Evolutionary conservation across 2,888 invertebrate species (phyloP), one percentile per base, ranked within the genome.

Genomic region (Volucella inanis): DNA sequence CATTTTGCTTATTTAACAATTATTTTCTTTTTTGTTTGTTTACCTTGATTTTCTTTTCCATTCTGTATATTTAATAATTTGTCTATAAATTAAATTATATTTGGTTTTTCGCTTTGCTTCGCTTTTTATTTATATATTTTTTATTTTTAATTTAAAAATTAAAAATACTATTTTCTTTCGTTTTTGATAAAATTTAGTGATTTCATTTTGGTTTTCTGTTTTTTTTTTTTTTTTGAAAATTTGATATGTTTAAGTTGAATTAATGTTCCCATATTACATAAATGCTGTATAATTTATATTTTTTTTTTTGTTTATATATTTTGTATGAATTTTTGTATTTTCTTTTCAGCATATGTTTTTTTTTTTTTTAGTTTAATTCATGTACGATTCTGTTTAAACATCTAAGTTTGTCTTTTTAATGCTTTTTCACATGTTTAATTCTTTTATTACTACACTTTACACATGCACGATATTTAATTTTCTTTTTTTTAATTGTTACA

Each of bases 221-320:
- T 83, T 70, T 61, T 50, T 72, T 87, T 78, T 84, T 59, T 59
- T 81, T 74, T 71, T 82, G 74, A 65, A 84, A 70, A 80, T 84
- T 87, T 80, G 88, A 87, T 88, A 87, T 87, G 80, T 84, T 79
- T 82, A 78, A 47, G 74, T 86, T 84, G 86, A 62, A 61, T 78
- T 64, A 70, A 81, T 81, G 85, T 80, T 81, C 81, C 85, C 81
- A 86, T 85, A 86, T 75, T 81, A 22, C 18, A 22, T 22, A 71
- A 75, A 78, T 86, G 86, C 75, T 82, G 68, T 72, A 75, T 82
- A 47, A 65, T n/a, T n/a, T n/a, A n/a, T 67, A 49, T 70, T 68
- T 62, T 18, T 18, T 2, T 79, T 49, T 74, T 3, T 50, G n/a
- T 55, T 71, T 61, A 61, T 65, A 71, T 64, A 61, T 71, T 65